Conservation (phyloP, 2,888 invertebrate species). For the Chrysolina oricalcia region DNA sequence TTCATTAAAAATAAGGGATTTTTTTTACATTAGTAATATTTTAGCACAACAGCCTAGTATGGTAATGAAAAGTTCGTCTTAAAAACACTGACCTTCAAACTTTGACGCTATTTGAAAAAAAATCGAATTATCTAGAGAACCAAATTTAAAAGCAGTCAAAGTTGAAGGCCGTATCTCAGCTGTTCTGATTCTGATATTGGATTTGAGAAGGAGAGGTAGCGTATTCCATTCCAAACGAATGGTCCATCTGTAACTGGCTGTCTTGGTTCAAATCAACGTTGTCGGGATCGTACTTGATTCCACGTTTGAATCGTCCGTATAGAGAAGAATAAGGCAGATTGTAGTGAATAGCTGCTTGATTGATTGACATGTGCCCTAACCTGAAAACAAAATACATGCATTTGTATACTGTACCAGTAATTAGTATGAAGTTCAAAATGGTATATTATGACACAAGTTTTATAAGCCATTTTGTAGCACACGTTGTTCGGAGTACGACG, state of each 20-base stretch:
- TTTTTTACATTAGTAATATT: slow-evolving; percentile 51
- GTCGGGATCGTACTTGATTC: slow-evolving; percentile 82
- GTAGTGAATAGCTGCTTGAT: slow-evolving; percentile 93
- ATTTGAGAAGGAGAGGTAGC: slow-evolving; percentile 66
- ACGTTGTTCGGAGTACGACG: too few species aligned
- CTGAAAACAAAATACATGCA: slow-evolving; percentile 71
- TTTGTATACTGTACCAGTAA: too few species aligned
- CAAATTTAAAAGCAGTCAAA: slow-evolving; percentile 63
- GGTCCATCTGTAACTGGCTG: slow-evolving; percentile 68
- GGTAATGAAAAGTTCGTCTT: slow-evolving; percentile 50
- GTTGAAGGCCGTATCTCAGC: slow-evolving; percentile 67
- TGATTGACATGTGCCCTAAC: slow-evolving; percentile 93
- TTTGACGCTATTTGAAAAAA: slow-evolving; percentile 46
- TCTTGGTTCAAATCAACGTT: slow-evolving; percentile 67
- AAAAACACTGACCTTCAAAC: slow-evolving; percentile 47
- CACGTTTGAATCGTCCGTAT: slow-evolving; percentile 91
- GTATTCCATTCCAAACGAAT: slow-evolving; percentile 68
- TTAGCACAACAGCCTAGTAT: slow-evolving; percentile 60
- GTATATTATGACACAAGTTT: too few species aligned
- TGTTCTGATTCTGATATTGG: slow-evolving; percentile 69
- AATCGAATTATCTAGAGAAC: slow-evolving; percentile 20
- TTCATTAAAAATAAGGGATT: slow-evolving; percentile 51
- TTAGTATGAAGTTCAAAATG: too few species aligned
- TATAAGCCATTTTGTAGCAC: too few species aligned
- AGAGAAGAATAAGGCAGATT: slow-evolving; percentile 92